phyloP scores from a whole-genome alignment of 2,113 vertebrate species.

The Collichthys lucidus region DNA sequence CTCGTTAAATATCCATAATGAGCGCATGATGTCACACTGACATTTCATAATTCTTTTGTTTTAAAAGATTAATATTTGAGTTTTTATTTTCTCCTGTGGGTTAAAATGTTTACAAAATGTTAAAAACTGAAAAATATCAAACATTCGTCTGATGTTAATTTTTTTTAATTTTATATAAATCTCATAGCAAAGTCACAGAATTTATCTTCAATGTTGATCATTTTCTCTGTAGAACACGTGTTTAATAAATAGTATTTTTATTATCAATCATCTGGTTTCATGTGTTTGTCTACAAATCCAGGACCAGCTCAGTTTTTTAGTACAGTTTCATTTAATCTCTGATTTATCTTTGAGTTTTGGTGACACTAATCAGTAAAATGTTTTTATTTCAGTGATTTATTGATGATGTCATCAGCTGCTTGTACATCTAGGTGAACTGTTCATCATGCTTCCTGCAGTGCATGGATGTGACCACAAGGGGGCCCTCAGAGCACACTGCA shows the following conservation, averaged over 20 bases:
- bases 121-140: constrained; percentile 12
- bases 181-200: constrained; percentile 11
- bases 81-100: constrained; percentile 28
- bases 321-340: not conserved
- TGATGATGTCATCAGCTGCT: too few species aligned
- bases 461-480: constrained; percentile 13
- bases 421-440: too few species aligned
- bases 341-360: too few species aligned
- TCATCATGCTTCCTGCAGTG: constrained; percentile 10
- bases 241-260: constrained; percentile 61
- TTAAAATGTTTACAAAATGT: constrained; percentile 22
- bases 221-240: constrained; percentile 34
- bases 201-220: not conserved
- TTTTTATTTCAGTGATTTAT: too few species aligned
- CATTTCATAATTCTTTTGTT: too few species aligned
- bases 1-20: not conserved
- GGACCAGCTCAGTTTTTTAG: not conserved
- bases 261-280: constrained; percentile 19
- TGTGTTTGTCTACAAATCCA: not conserved
- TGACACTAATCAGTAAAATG: too few species aligned
- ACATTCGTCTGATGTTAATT: not conserved
- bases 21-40: not conserved
- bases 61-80: not conserved
- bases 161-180: not conserved
- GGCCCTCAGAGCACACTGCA: not conserved